A percentile compares a stretch with the other conserved stretches of the same genome.
Conservation (phyloP, 1,140 invertebrate species). For the Drosophila albomicans region DNA sequence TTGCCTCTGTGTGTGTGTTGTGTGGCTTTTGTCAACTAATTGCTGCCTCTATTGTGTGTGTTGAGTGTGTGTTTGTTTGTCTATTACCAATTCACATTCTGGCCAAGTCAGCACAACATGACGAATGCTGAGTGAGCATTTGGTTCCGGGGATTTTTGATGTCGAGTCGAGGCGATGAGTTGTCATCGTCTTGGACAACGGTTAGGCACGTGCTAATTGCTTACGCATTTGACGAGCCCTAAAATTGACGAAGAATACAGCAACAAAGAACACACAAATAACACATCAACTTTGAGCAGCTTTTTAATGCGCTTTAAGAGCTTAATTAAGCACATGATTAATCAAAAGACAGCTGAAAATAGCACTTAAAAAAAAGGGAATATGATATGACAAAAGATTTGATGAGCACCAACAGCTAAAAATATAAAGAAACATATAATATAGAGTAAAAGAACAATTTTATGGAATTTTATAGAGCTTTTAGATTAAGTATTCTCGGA, state of each 20-base stretch:
- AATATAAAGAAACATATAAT: not conserved
- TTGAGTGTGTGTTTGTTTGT: not conserved
- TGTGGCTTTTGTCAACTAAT: slow-evolving; percentile 25
- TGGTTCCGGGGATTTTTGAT: slow-evolving; percentile 62
- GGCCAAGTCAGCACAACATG: slow-evolving; percentile 33
- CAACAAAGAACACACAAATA: not conserved
- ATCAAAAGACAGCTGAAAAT: not conserved
- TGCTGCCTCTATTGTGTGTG: slow-evolving; percentile 1
- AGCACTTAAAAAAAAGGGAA: not conserved
- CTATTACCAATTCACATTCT: slow-evolving; percentile 23
- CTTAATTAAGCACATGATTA: slow-evolving; percentile 6
- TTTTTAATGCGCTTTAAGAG: slow-evolving; percentile 13
- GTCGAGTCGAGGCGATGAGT: slow-evolving; percentile 11
- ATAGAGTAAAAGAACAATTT: not conserved
- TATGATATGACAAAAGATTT: too few relatives aligned
- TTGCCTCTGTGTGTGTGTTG: not conserved
- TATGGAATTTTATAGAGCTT: not conserved
- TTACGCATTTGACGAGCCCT: slow-evolving; percentile 59
- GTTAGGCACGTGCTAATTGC: slow-evolving; percentile 75
- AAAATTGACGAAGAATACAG: slow-evolving; percentile 5
- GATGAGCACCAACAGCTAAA: too few relatives aligned
- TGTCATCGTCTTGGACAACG: not conserved
- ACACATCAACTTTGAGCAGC: not conserved
- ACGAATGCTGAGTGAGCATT: slow-evolving; percentile 57
- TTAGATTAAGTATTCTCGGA: not conserved